Evolutionary conservation across 2,797 vertebrate genomes (phyloP).

Genomic region (Carcharodon carcharias): DNA sequence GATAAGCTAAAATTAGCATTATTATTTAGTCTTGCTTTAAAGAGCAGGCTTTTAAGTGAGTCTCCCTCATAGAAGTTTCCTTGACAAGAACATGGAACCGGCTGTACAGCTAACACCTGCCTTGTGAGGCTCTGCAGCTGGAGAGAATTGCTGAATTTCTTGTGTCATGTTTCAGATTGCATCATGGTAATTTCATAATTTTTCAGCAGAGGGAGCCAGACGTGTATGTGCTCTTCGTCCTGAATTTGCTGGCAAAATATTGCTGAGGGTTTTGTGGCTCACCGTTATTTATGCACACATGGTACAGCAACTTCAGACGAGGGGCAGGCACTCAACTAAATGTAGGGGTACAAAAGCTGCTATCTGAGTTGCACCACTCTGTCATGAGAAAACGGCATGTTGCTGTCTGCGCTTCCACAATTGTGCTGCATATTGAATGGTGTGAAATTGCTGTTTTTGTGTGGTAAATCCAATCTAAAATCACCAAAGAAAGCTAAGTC

Average conservation of each 20-base stretch:
- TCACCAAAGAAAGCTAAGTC: background rate
- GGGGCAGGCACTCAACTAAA: background rate
- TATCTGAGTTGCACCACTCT: background rate
- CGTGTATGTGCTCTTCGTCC: too few relatives aligned
- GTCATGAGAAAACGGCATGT: background rate
- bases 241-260: background rate
- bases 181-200: background rate
- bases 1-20: background rate
- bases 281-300: background rate
- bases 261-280: background rate
- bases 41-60: background rate
- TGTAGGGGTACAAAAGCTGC: background rate
- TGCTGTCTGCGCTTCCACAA: background rate
- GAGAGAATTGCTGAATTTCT: background rate
- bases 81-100: background rate
- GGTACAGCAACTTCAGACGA: background rate
- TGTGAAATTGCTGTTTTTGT: background rate
- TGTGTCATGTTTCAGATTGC: background rate
- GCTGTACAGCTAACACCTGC: background rate
- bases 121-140: background rate
- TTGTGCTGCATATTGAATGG: background rate
- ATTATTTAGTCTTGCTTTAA: background rate
- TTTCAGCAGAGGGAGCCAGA: slow-evolving; percentile 8
- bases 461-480: background rate
- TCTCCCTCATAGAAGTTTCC: background rate